Evolutionary conservation across 2,797 vertebrate genomes (phyloP).

Genomic region (Trachops cirrhosus): DNA sequence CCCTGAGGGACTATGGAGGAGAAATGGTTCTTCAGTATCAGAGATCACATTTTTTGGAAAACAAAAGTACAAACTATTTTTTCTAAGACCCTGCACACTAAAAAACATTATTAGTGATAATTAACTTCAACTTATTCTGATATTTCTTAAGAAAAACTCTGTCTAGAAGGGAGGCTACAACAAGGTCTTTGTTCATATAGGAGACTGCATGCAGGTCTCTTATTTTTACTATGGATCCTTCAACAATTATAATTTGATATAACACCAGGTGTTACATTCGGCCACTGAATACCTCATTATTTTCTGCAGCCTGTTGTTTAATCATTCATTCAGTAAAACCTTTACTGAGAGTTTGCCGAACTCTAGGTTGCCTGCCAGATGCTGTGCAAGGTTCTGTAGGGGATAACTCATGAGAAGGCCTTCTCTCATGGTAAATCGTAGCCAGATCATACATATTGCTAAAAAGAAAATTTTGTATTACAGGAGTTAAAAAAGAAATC

Average conservation of each 20-base stretch:
- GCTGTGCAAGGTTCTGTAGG: not conserved
- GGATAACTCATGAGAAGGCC: not conserved
- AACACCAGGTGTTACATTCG: not conserved
- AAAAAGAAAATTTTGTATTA: slow-evolving; percentile 21
- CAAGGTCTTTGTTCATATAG: not conserved
- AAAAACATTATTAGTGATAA: slow-evolving; percentile 7
- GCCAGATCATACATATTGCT: not conserved
- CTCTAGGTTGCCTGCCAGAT: not conserved
- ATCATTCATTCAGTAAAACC: slow-evolving; percentile 5
- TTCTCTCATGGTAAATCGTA: not conserved
- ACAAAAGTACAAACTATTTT: slow-evolving; percentile 21
- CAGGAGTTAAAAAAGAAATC: slow-evolving; percentile 31
- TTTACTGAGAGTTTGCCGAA: slow-evolving; percentile 14
- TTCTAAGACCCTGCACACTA: not conserved
- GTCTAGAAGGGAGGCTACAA: not conserved
- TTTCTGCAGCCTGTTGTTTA: not conserved
- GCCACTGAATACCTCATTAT: not conserved
- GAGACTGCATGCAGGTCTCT: not conserved
- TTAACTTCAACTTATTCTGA: slow-evolving; percentile 14
- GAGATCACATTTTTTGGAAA: slow-evolving; percentile 28
- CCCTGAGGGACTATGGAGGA: not conserved
- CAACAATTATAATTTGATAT: not conserved
- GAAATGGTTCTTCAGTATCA: not conserved
- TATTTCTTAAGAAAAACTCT: not conserved
- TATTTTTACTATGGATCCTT: not conserved